phyloP scores from a whole-genome alignment of 2,888 invertebrate genomes.

The Andrena marginata region DNA sequence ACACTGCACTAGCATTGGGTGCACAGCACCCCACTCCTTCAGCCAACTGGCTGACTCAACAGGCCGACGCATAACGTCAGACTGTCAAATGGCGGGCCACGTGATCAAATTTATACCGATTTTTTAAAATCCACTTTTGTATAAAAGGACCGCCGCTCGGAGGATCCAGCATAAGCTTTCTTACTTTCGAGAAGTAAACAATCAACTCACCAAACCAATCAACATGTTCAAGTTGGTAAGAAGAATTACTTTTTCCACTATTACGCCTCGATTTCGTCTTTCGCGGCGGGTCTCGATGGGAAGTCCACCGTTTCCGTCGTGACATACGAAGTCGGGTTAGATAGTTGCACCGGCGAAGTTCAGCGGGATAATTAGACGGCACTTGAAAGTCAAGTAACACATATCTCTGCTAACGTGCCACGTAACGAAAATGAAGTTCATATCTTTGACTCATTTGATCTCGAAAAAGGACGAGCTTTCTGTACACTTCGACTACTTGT shows the following conservation, averaged over 20 bases:
- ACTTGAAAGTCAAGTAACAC: background rate
- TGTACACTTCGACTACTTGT: background rate
- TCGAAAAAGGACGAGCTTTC: background rate
- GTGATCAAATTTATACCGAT: slow-evolving; percentile 77
- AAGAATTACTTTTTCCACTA: slow-evolving; percentile 24
- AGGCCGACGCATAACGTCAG: slow-evolving; percentile 76
- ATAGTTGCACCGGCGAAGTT: background rate
- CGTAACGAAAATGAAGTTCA: background rate
- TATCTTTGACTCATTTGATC: background rate
- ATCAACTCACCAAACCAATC: slow-evolving; percentile 76
- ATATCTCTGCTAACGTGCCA: background rate
- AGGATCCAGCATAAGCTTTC: slow-evolving; percentile 77
- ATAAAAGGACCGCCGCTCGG: slow-evolving; percentile 79
- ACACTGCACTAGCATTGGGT: slow-evolving; percentile 70
- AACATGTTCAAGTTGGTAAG: slow-evolving; percentile 85
- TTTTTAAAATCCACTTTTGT: slow-evolving; percentile 77
- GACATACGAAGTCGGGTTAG: background rate
- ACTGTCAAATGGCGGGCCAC: slow-evolving; percentile 70
- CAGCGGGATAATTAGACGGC: background rate
- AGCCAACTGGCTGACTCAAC: slow-evolving; percentile 81
- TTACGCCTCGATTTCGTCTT: background rate
- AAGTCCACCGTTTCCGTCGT: background rate
- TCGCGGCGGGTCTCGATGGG: background rate
- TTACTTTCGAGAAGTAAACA: slow-evolving; percentile 81
- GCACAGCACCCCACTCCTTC: slow-evolving; percentile 69